These are phyloP conservation scores for Dryomyza anilis DNA, from an alignment of 2,888 invertebrate genomes.

Conservation along the genomic window DNA sequence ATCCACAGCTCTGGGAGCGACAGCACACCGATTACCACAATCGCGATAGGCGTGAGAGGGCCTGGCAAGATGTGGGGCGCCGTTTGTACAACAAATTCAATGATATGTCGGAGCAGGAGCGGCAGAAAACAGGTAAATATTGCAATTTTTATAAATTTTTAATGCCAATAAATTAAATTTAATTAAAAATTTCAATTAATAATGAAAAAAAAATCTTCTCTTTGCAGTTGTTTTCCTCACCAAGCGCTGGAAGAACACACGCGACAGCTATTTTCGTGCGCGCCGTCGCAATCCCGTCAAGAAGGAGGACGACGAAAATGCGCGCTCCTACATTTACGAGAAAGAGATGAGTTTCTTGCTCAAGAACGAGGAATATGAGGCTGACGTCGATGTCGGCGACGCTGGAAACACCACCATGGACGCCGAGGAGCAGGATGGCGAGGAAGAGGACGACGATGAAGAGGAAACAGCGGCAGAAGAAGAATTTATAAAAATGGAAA, in stretches of 20 bases:
- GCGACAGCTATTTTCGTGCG: slow-evolving; percentile 45
- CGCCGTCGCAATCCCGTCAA: slow-evolving; percentile 35
- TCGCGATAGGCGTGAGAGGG: slow-evolving; percentile 42
- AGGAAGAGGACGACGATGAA: not conserved
- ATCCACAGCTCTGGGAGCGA: slow-evolving; percentile 43
- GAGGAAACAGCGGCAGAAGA: not conserved
- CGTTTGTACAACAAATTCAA: slow-evolving; percentile 39
- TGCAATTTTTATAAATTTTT: too few relatives aligned
- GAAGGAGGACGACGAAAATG: slow-evolving; percentile 29
- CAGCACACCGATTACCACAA: slow-evolving; percentile 44
- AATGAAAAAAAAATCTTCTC: not conserved
- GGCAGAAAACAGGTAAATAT: slow-evolving; percentile 42
- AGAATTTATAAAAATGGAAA: not conserved
- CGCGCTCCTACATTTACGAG: slow-evolving; percentile 44
- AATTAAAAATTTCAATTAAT: not conserved
- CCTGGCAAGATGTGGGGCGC: slow-evolving; percentile 44
- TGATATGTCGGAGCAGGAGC: slow-evolving; percentile 34
- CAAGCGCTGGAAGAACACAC: slow-evolving; percentile 49
- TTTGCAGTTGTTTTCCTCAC: slow-evolving; percentile 40
- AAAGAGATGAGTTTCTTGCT: slow-evolving; percentile 44
- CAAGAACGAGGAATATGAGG: slow-evolving; percentile 31
- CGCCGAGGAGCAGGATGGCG: not conserved
- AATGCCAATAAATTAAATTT: too few relatives aligned
- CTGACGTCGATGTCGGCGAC: not conserved
- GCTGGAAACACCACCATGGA: not conserved